Evolutionary conservation across 2,888 invertebrate genomes (phyloP), one percentile per base, ranked within the genome.

Genomic region (Strigamia maritima): DNA sequence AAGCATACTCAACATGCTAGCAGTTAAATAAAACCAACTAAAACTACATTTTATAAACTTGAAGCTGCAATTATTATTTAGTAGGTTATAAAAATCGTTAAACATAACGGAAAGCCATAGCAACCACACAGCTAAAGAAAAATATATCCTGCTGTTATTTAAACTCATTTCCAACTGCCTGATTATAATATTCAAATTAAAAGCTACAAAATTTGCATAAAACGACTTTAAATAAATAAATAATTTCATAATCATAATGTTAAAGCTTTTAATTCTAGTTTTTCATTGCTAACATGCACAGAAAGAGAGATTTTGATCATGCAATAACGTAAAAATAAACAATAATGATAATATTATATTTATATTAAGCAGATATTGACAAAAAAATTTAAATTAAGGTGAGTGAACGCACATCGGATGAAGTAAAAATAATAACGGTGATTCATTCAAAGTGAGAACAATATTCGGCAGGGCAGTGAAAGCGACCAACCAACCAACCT

Each of bases 401-500:
- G 49, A 60, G 60, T 60, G 60, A 60, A 60, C 60, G 60, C 60
- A 60, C 60, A 60, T 60, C 12, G 22, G 24, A 24, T 60, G 60
- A 22, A 22, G 60, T 19, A 60, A 60, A 60, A 60, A 60, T 22
- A 24, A 24, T 24, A 60, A 60, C 60, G 60, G 60, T 60, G 60
- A 14, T 19, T 60, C 60, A 60, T 60, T 60, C 24, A 60, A 60
- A 60, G 22, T 60, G 60, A 60, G 60, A 22, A 60, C 24, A 60
- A 22, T 60, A 60, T 60, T 60, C 60, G 60, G 60, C 60, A 60
- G 60, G 31, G 70, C 70, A 70, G 70, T 70, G 28, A 70, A 75
- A 35, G 75, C 19, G 31, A 75, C 75, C 75, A 75, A 75, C 74
- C 31, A 74, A 76, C 76, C 38, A 76, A 80, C 80, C 80, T 80